Base-by-base conservation (phyloP, 2,113 vertebrate species). In the Chloropsis hardwickii region DNA sequence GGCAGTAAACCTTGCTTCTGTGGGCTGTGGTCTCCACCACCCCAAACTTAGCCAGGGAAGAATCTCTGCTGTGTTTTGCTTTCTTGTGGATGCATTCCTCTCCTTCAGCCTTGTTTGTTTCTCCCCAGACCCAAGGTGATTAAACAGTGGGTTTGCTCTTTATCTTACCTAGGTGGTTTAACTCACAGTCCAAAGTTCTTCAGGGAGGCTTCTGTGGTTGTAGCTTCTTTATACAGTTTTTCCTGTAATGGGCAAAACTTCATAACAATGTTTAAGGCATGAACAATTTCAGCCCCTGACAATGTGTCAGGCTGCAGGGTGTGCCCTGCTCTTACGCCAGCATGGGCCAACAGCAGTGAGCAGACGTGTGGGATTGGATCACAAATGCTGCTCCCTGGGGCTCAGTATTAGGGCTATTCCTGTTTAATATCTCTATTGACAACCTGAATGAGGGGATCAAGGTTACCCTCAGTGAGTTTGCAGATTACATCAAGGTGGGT, bases 121-220 rank as follows among this genome's bases (percentile, higher is more conserved):
- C 27, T 37, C 42, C 42, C 42, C 58, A 31, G 20, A 47, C 54
- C 27, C 29, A 20, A 76, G 25, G 27, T 31, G 14, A 47, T 61
- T 33, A 39, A 76, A 24, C 12, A 48, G 47, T 19, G 16, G 12
- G 4, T 20, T 61, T 61, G 12, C 14, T 40, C 22, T 61, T 77
- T 31, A 15, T 39, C 7, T 20, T 61, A 20, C 15, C 35, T 33
- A 25, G 12, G 12, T 0, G 1, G 4, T 9, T 25, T 25, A 20
- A 61, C 28, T 50, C 0, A 0, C 2, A 39, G 16, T 33, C 44
- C 57, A 50, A 31, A 50, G 12, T 15, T 50, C 57, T 50, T 39
- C 56, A 20, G 28, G 56, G 35, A 39, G 16, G 35, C 10, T 39
- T 48, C 35, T 48, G 22, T 48, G 3, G 21, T 39, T 61, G 28